phyloP scores from a whole-genome alignment of 1,140 invertebrate species.

The Dreissena rostriformis region DNA sequence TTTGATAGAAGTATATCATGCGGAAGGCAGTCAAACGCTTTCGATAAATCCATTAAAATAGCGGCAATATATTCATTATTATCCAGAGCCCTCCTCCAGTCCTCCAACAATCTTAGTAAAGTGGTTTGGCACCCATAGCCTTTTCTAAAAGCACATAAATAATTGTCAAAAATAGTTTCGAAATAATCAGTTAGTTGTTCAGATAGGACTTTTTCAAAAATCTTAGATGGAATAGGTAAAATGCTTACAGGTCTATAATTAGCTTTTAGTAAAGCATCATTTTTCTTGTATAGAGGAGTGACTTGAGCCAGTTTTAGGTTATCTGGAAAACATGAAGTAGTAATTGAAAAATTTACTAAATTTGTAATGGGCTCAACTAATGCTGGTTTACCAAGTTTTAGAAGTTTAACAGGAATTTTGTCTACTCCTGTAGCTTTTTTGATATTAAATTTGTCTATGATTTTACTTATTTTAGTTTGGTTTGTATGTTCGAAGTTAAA shows the following conservation, averaged over 20 bases:
- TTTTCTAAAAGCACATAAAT: constrained; percentile 15
- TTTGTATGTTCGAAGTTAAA: constrained; percentile 23
- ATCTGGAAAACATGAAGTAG: constrained; percentile 1
- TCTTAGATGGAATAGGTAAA: constrained; percentile 21
- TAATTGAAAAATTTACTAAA: not conserved
- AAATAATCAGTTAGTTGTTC: constrained; percentile 17
- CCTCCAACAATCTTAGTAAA: constrained; percentile 20
- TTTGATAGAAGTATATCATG: constrained; percentile 28
- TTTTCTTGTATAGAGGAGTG: not conserved
- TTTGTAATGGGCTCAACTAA: constrained; percentile 8
- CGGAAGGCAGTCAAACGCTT: constrained; percentile 29
- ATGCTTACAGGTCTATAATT: constrained; percentile 23
- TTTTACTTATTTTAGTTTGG: constrained; percentile 1
- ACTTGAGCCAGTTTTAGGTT: constrained; percentile 24
- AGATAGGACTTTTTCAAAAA: constrained; percentile 22
- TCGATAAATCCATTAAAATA: constrained; percentile 30
- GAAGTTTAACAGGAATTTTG: not conserved
- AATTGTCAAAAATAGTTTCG: constrained; percentile 17
- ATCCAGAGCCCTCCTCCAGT: constrained; percentile 40
- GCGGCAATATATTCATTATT: constrained; percentile 26
- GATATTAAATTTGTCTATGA: constrained; percentile 23
- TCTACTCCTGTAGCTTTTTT: constrained; percentile 16
- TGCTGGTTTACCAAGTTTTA: not conserved
- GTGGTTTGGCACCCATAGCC: constrained; percentile 26
- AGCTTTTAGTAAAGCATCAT: not conserved